Conservation (phyloP, 2,888 invertebrate genomes). For the Trachelus stipa region DNA sequence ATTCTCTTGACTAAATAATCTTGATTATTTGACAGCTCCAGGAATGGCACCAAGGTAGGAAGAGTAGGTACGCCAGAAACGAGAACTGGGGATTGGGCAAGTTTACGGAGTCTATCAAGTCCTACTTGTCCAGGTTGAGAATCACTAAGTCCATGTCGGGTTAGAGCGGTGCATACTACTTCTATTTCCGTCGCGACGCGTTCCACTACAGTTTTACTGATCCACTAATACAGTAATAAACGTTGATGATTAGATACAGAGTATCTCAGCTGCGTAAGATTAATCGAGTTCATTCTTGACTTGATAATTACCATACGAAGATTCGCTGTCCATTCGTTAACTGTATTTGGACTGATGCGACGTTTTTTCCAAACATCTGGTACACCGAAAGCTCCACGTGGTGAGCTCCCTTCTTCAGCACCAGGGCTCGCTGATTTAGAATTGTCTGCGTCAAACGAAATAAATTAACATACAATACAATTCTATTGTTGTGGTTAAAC, state of each 20-base stretch:
- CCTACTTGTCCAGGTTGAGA: conserved; percentile 78
- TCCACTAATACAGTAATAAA: conserved; percentile 75
- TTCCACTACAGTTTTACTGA: conserved; percentile 84
- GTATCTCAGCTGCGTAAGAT: conserved; percentile 31
- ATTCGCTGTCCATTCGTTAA: conserved; percentile 85
- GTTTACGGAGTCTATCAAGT: conserved; percentile 79
- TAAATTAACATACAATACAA: conserved; percentile 3
- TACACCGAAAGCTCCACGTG: conserved; percentile 63
- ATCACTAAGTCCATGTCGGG: conserved; percentile 77
- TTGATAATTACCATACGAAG: conserved; percentile 73
- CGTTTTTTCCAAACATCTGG: conserved; percentile 74
- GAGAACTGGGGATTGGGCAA: conserved; percentile 72
- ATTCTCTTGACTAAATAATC: conserved; percentile 87
- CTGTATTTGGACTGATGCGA: conserved; percentile 74
- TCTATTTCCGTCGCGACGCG: conserved; percentile 82
- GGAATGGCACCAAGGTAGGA: conserved; percentile 78
- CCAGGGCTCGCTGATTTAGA: conserved; percentile 64
- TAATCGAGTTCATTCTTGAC: conserved; percentile 9
- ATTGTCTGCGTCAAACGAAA: conserved; percentile 43
- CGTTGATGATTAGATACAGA: background rate
- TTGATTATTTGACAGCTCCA: conserved; percentile 86
- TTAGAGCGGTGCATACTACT: conserved; percentile 76
- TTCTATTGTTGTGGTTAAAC: conserved; percentile 5
- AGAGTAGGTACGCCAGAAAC: conserved; percentile 71
- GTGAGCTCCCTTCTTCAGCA: conserved; percentile 66